A percentile compares a stretch with the other conserved stretches of the same genome.
Conservation (phyloP, 2,113 vertebrate species). For the Albula goreensis region DNA sequence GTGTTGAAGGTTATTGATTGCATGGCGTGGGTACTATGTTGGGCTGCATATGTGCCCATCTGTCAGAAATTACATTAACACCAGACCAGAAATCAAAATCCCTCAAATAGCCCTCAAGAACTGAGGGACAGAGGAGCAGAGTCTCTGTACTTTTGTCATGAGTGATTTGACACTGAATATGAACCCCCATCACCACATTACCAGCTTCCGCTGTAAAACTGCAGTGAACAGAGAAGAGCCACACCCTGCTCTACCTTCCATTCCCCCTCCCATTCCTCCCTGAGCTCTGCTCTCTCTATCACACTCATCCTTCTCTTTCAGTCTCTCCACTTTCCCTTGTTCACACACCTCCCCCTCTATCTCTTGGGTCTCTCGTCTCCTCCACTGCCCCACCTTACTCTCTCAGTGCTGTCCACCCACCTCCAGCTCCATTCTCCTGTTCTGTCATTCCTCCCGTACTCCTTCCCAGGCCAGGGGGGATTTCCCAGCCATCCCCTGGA, state of each 20-base stretch:
- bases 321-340: not conserved
- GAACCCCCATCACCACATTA: too few relatives aligned
- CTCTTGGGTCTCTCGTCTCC: not conserved
- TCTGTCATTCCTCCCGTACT: not conserved
- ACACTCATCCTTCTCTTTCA: conserved; percentile 10
- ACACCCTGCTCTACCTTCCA: conserved; percentile 8
- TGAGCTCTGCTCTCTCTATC: not conserved
- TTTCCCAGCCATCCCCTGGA: not conserved
- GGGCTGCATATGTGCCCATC: not conserved
- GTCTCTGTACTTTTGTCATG: not conserved
- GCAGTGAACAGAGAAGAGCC: not conserved
- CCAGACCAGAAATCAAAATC: not conserved
- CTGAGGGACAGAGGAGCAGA: not conserved
- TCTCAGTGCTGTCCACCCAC: not conserved
- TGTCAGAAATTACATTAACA: not conserved
- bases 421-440: not conserved
- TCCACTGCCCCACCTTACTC: not conserved
- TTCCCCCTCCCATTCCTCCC: conserved; percentile 18
- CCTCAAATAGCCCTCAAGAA: not conserved
- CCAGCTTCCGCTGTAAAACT: too few relatives aligned
- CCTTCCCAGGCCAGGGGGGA: not conserved
- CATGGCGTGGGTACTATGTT: not conserved
- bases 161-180: not conserved
- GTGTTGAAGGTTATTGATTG: not conserved
- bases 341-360: not conserved